Conservation (phyloP, 2,797 vertebrate genomes). For the Merluccius polli region DNA sequence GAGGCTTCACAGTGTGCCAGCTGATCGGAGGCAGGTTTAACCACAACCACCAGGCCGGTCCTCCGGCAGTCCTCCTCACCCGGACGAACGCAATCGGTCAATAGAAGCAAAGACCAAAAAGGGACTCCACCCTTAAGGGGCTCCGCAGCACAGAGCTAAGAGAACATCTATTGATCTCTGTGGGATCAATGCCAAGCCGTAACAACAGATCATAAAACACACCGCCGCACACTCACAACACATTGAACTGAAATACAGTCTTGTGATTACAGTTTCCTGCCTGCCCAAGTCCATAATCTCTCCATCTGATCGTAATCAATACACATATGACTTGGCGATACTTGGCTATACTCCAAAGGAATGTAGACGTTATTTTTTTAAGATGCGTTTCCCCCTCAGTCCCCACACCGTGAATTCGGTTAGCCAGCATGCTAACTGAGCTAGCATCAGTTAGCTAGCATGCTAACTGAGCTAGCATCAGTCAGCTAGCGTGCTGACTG, state of each 20-base stretch:
- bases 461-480: too few species aligned
- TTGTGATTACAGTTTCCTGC: neutral
- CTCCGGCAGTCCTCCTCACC: constrained; percentile 3
- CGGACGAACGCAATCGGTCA: constrained; percentile 19
- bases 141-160: constrained; percentile 23
- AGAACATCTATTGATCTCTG: constrained; percentile 27
- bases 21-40: constrained; percentile 5
- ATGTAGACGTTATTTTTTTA: neutral
- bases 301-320: neutral
- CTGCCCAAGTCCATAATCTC: neutral
- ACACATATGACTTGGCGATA: neutral
- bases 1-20: constrained; percentile 3
- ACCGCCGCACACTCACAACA: neutral
- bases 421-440: too few species aligned
- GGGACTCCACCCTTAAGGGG: constrained; percentile 14
- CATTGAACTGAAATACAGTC: neutral
- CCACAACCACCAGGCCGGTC: constrained; percentile 2
- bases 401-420: neutral
- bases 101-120: constrained; percentile 13
- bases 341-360: neutral
- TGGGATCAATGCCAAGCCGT: neutral
- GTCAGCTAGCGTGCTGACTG: too few species aligned
- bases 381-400: too few species aligned
- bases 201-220: constrained; percentile 24
- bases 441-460: too few species aligned